Evolutionary conservation across 2,113 vertebrate species (phyloP), one percentile per base, ranked within the genome.

Genomic region (Oncorhynchus tshawytscha): DNA sequence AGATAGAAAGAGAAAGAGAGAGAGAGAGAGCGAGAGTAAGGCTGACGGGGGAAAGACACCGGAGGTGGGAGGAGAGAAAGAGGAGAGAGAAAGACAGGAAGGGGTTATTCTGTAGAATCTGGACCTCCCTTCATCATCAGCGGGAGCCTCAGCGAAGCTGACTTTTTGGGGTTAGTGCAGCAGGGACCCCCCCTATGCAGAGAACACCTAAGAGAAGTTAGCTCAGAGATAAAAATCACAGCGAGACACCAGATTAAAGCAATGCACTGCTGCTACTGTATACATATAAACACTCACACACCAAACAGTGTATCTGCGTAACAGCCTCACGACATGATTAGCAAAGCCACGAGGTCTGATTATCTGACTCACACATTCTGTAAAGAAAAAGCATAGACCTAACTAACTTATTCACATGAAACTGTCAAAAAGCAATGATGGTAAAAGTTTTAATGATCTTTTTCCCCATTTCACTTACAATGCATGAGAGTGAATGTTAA

Each of bases 161-260:
- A 91, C 89, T 91, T 87, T 89, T 90, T 89, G 84, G 79, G 87
- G 88, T 89, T 90, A 90, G 84, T 81, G 74, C 86, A 87, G 80
- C 70, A 71, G 84, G 80, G 85, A 88, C 70, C 64, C 70, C 70
- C 79, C 64, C 20, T 59, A 20, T 1, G 16, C 24, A 18, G 9
- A 18, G 9, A 16, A 2, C 11, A 59, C 70, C 59, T 72, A 75
- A 74, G 73, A 57, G 27, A 29, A 25, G 48, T 27, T 66, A 39
- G 62, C 62, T 29, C 39, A 54, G 39, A 60, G 65, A 71, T 67
- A 59, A 66, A 72, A 71, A 59, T 72, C 68, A 78, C 24, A 78
- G 31, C 66, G 62, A 18, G 15, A 64, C 34, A 39, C 22, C 20
- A 67, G 69, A 80, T 75, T 49, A 72, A 80, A 75, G 73, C 64